Conservation (phyloP, 2,888 invertebrate species). For the Calliphora vomitoria region DNA sequence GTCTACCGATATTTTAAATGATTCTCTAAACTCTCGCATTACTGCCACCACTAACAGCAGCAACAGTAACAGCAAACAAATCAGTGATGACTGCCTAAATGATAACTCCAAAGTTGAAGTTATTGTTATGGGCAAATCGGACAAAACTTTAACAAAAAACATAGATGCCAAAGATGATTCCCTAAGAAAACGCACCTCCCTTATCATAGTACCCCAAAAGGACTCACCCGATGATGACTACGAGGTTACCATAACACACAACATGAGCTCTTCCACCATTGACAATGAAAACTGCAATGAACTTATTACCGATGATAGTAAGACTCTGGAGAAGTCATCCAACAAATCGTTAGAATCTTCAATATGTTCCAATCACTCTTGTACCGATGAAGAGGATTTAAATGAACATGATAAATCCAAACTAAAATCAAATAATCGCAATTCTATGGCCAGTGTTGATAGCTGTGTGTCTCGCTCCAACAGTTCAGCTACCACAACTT, state of each 20-base stretch:
- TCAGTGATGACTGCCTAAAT: conserved; percentile 70
- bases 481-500: conserved; percentile 74
- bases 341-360: conserved; percentile 66
- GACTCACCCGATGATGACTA: conserved; percentile 45
- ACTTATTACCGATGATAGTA: conserved; percentile 47
- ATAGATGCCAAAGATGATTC: conserved; percentile 84
- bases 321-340: conserved; percentile 43
- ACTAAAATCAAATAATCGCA: conserved; percentile 79
- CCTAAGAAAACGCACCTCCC: conserved; percentile 83
- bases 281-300: conserved; percentile 73
- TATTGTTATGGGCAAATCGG: conserved; percentile 82
- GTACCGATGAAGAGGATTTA: conserved; percentile 68
- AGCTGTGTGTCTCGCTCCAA: conserved; percentile 82
- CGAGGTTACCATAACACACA: conserved; percentile 39
- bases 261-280: conserved; percentile 74
- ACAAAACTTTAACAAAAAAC: conserved; percentile 83
- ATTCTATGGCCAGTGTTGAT: conserved; percentile 83
- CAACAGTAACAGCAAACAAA: conserved; percentile 39
- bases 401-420: conserved; percentile 48
- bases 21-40: conserved; percentile 61
- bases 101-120: conserved; percentile 82
- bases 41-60: conserved; percentile 35
- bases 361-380: conserved; percentile 69
- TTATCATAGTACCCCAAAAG: conserved; percentile 82
- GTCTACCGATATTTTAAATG: conserved; percentile 74